These are phyloP conservation scores for Daphoenositta chrysoptera DNA, from an alignment of 2,113 vertebrate genomes.

Conservation along the genomic window DNA sequence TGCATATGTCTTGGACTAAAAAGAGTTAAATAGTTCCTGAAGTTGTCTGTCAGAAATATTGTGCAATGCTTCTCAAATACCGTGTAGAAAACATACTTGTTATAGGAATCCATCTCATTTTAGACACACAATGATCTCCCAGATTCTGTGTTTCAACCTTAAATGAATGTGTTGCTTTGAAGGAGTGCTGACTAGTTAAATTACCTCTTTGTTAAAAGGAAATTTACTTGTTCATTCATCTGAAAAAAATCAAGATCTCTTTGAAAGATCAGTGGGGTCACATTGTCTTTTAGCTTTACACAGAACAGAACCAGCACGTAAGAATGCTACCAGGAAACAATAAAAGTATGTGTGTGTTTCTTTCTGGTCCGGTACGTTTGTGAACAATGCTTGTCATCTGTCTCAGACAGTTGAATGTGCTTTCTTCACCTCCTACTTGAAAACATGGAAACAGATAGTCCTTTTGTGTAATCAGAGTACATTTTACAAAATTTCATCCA, in stretches of 20 bases:
- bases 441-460: background rate
- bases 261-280: background rate
- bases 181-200: conserved; percentile 36
- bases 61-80: background rate
- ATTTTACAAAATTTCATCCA: background rate
- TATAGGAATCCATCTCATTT: background rate
- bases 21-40: background rate
- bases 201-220: conserved; percentile 36
- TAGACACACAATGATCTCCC: background rate
- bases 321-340: conserved; percentile 28
- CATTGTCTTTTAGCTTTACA: background rate
- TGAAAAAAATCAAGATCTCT: conserved; percentile 29
- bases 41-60: background rate
- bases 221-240: conserved; percentile 29
- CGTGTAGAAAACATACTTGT: background rate
- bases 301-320: background rate
- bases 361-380: background rate
- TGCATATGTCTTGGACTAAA: background rate
- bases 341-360: background rate
- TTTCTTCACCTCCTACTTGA: background rate
- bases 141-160: background rate
- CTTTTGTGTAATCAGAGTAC: background rate
- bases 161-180: conserved; percentile 4
- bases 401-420: background rate
- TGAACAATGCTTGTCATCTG: background rate